Evolutionary conservation across 2,888 invertebrate species (phyloP).

Genomic region (Helleia helle): DNA sequence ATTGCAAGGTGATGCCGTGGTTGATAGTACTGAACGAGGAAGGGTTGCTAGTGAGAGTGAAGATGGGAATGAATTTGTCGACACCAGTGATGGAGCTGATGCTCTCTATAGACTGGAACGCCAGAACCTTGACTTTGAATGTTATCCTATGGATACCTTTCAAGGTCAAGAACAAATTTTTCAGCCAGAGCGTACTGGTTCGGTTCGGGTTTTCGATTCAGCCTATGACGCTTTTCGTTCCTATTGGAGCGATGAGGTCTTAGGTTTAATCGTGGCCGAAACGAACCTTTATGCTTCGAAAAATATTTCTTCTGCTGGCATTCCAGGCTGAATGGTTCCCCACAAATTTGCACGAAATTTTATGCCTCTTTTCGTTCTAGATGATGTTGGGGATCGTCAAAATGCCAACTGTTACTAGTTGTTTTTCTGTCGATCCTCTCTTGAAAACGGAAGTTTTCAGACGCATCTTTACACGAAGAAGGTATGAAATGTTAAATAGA

Average conservation of each 20-base stretch:
- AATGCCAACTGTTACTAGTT: conserved; percentile 14
- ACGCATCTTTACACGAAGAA: conserved; percentile 4
- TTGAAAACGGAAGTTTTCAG: conserved; percentile 12
- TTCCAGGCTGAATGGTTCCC: conserved; percentile 10
- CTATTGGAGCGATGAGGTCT: conserved; percentile 13
- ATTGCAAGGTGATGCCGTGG: background rate
- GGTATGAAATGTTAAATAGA: conserved; percentile 11
- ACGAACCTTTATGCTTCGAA: conserved; percentile 14
- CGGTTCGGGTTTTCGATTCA: background rate
- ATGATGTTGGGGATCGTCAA: conserved; percentile 9
- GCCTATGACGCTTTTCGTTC: conserved; percentile 16
- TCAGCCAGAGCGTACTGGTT: background rate
- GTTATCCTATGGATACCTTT: too few relatives aligned
- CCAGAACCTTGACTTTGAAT: conserved; percentile 1
- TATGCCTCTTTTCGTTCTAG: conserved; percentile 15
- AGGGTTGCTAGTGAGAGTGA: background rate
- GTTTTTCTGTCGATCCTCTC: conserved; percentile 11
- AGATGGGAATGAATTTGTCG: background rate
- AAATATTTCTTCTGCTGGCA: background rate
- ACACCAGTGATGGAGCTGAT: too few relatives aligned
- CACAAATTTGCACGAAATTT: conserved; percentile 11
- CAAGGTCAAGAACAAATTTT: background rate
- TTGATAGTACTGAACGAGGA: background rate
- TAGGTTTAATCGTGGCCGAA: conserved; percentile 11
- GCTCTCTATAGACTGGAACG: too few relatives aligned